Base-by-base conservation (phyloP, 1,140 invertebrate species). In the Bombus pyrosoma region DNA sequence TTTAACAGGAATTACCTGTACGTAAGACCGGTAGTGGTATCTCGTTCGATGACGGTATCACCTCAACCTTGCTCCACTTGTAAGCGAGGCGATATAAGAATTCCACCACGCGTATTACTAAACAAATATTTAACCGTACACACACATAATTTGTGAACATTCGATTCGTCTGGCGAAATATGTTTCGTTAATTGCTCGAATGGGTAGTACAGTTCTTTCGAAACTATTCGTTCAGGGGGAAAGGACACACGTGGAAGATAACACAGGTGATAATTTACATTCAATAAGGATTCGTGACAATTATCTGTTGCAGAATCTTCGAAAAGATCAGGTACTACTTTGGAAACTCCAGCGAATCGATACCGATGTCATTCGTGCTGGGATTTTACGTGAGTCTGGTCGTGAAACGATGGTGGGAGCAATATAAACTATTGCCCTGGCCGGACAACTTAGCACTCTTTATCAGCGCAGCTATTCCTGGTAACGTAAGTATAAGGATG, bases 331-430 rank as follows among this genome's bases (percentile, higher is more conserved):
- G 97, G 53, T 95, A 96, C 82, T 98, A 98, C 94, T 98, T 98
- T 92, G 96, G 97, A 12, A 97, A 97, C 89, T 97, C 98, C 92
- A 97, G 96, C 91, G 98, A 98, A 91, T 98, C 97, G 64, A 98
- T 98, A 93, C 98, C 98, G 32, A 98, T 99, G 97, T 98, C 98
- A 22, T 99, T 99, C 95, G 98, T 99, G 25, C 96, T 99, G 79
- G 98, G 98, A 87, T 99, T 99, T 96, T 99, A 99, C 95, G 98
- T 99, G 66, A 98, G 97, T 88, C 96, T 99, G 85, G 97, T 99
- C 41, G 98, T 99, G 75, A 98, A 97, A 91, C 96, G 98, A 92
- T 99, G 98, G 98, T 98, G 98, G 98, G 98, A 98, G 91, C 98
- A 98, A 92, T 98, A 98, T 95, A 96, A 97, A 95, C 95, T 98